A percentile compares a stretch with the other conserved stretches of the same genome.
These are phyloP conservation scores for Sebastes flavidus DNA, from an alignment of 2,797 vertebrate species.

Conservation along the genomic window DNA sequence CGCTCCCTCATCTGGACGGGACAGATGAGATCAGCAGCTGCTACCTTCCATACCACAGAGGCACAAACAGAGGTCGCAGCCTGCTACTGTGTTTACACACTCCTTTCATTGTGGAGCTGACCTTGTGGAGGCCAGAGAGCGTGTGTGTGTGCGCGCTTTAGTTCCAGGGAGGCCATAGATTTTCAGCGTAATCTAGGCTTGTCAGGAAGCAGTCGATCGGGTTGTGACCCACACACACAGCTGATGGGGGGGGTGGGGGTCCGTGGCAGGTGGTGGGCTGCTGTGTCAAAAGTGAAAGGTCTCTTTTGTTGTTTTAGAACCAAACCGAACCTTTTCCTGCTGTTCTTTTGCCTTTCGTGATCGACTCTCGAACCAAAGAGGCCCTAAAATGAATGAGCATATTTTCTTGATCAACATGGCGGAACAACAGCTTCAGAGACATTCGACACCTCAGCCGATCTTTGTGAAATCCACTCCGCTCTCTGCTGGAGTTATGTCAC, in stretches of 20 bases:
- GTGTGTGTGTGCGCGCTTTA: constrained; percentile 13
- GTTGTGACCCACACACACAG: constrained; percentile 55
- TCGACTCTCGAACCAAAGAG: not conserved
- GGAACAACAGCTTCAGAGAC: constrained; percentile 29
- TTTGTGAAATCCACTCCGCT: constrained; percentile 43
- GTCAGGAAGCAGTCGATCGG: constrained; percentile 60
- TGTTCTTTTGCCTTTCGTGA: not conserved
- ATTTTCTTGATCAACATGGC: constrained; percentile 15
- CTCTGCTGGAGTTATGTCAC: constrained; percentile 76
- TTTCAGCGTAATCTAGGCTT: constrained; percentile 66
- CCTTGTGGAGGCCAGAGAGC: constrained; percentile 50
- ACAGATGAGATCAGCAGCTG: constrained; percentile 74
- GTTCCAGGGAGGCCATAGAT: constrained; percentile 68
- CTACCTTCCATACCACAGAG: constrained; percentile 55
- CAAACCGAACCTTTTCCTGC: not conserved
- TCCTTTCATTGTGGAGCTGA: constrained; percentile 70
- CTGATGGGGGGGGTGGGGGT: constrained; percentile 48
- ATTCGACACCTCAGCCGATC: constrained; percentile 49
- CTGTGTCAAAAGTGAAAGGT: constrained; percentile 66
- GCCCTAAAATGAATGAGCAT: not conserved
- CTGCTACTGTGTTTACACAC: constrained; percentile 75
- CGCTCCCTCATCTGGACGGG: constrained; percentile 65
- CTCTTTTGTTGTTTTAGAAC: constrained; percentile 44
- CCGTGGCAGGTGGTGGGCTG: constrained; percentile 62
- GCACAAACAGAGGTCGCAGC: constrained; percentile 67